Percentiles rank a stretch among this genome's conserved stretches.
Evolutionary conservation across 2,113 vertebrate genomes (phyloP).

Genomic region (Tylochromis polylepis): DNA sequence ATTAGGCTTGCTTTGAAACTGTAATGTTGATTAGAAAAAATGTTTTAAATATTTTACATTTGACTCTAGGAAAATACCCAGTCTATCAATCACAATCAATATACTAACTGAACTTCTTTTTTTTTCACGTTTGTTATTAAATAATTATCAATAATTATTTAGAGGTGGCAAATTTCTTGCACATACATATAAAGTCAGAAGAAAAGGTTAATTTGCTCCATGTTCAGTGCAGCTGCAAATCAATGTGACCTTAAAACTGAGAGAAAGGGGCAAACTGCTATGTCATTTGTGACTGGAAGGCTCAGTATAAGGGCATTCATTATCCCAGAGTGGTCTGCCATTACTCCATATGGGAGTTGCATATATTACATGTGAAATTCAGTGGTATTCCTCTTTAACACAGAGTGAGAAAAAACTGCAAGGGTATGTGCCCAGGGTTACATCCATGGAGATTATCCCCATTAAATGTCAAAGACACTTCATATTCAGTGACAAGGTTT

Average conservation of each 20-base stretch:
- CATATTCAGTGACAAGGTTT: constrained; percentile 17
- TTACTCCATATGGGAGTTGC: constrained; percentile 1
- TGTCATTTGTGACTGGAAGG: constrained; percentile 40
- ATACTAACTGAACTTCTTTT: background rate
- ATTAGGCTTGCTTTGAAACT: background rate
- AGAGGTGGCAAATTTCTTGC: background rate
- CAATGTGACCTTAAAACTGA: constrained; percentile 40
- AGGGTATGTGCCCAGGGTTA: background rate
- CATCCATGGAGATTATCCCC: constrained; percentile 24
- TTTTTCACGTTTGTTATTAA: background rate
- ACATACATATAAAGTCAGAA: background rate
- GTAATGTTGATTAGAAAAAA: background rate
- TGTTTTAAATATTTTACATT: background rate
- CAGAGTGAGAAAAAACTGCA: background rate
- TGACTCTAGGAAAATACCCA: background rate
- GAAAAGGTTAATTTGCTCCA: background rate
- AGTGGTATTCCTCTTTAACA: constrained; percentile 48
- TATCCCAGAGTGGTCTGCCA: background rate
- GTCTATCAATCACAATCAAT: background rate
- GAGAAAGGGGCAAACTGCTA: constrained; percentile 1
- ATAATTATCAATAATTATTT: background rate
- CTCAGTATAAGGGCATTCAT: background rate
- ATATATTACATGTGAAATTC: constrained; percentile 45
- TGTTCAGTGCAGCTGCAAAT: background rate
- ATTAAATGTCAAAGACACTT: constrained; percentile 40